Evolutionary conservation across 1,140 invertebrate species (phyloP).

Genomic region (Yoshiicerus persimilis): DNA sequence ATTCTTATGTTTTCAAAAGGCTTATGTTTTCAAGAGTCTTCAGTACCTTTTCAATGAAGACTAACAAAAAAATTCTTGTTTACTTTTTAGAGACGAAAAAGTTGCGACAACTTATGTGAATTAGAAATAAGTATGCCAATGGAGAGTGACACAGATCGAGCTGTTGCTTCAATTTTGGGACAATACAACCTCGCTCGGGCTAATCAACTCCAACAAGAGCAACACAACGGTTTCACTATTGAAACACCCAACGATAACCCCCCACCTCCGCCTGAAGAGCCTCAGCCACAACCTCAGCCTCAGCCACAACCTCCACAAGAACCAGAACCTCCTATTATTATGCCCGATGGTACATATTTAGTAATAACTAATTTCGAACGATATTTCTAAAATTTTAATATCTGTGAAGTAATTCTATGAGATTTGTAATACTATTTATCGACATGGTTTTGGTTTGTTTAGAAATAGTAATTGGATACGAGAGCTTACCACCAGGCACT

Average conservation of each 20-base stretch:
- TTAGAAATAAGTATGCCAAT: slow-evolving; percentile 5
- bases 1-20: no score
- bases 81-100: background rate
- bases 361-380: background rate
- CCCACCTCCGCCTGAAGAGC: background rate
- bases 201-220: background rate
- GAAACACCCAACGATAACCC: background rate
- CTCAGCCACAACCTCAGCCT: background rate
- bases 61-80: background rate
- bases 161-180: slow-evolving; percentile 37
- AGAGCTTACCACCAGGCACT: background rate
- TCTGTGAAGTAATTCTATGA: background rate
- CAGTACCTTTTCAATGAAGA: background rate
- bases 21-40: no score
- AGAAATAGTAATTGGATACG: background rate
- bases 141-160: slow-evolving; percentile 34
- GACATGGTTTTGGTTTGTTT: background rate
- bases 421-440: background rate
- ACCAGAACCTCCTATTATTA: background rate
- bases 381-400: background rate
- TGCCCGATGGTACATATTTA: background rate
- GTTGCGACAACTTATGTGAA: background rate
- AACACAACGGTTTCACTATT: background rate
- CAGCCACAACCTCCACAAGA: background rate
- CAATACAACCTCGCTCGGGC: slow-evolving; percentile 23